Base-by-base conservation (phyloP, 2,113 vertebrate genomes). In the Sigmodon hispidus region DNA sequence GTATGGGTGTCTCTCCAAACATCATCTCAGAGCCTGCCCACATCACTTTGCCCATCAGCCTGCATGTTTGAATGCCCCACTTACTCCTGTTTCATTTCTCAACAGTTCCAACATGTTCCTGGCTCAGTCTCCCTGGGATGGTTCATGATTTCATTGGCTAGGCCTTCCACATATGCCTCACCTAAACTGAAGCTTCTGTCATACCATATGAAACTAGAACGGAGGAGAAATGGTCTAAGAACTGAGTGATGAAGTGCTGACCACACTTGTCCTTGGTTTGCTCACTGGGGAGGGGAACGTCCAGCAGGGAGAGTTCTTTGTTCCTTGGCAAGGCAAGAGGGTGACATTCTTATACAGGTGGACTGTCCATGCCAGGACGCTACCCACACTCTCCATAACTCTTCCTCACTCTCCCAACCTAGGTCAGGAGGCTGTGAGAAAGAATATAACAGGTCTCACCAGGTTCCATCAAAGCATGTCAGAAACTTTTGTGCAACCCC, bases 1-100 rank as follows among this genome's bases (percentile, higher is more conserved):
- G 26, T 9, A 12, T 5, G 0, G 34, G 10, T 1, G 0, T 26
- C 50, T 50, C 7, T 34, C 72, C 4, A 0, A 0, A n/a, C 26
- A 45, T 17, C 1, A 29, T 57, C 50, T 72, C 48, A 72, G 48
- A 16, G 29, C 67, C 50, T 10, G 34, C 55, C 19, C 52, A 34
- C 24, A 22, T 13, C n/a, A 16, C 29, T 4, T 48, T 24, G 26
- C 43, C 70, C 17, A 61, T 34, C n/a, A 7, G 3, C 6, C 40
- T 59, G 17, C n/a, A 75, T 7, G 7, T 55, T 45, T 3, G 8
- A 40, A 24, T 2, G 40, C 5, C 50, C 22, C 5, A 7, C 43
- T 63, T 24, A 72, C 2, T 88, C 24, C 48, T 31, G 16, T 45
- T 59, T 59, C 45, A 34, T 43, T 57, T 59, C 87, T 73, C 52